Percentiles rank a stretch among this genome's conserved stretches.
These are phyloP conservation scores for Carabus problematicus DNA, from an alignment of 2,888 invertebrate species.

Conservation along the genomic window DNA sequence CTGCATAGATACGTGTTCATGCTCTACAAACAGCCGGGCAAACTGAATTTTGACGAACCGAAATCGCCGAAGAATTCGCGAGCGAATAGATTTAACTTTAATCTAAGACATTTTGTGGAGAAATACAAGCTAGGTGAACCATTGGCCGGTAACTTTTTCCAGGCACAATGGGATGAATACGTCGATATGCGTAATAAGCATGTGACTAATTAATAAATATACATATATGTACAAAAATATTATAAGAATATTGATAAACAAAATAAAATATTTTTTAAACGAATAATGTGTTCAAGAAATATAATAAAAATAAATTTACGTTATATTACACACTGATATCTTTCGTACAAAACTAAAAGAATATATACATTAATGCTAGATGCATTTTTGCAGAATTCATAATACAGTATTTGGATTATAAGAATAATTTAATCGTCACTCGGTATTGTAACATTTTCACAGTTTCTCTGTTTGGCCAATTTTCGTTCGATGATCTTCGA, in stretches of 20 bases:
- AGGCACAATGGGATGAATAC: constrained; percentile 68
- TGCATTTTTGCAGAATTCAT: too few relatives aligned
- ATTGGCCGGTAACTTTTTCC: constrained; percentile 68
- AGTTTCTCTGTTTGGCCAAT: too few relatives aligned
- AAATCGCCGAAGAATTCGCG: constrained; percentile 62
- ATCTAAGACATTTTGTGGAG: constrained; percentile 61
- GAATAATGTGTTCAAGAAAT: neutral
- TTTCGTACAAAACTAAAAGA: too few relatives aligned
- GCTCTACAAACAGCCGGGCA: constrained; percentile 57
- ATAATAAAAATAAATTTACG: too few relatives aligned
- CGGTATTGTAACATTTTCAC: too few relatives aligned
- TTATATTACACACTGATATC: too few relatives aligned
- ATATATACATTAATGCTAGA: too few relatives aligned
- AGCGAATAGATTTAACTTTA: constrained; percentile 49
- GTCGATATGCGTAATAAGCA: constrained; percentile 52
- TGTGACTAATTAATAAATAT: constrained; percentile 20
- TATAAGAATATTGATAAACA: neutral
- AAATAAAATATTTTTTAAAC: constrained; percentile 9
- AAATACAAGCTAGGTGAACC: constrained; percentile 67
- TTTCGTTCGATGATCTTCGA: too few relatives aligned
- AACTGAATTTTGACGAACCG: constrained; percentile 52
- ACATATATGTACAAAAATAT: too few relatives aligned
- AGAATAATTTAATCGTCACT: too few relatives aligned
- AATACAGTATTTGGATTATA: too few relatives aligned
- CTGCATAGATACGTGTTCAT: constrained; percentile 77